Evolutionary conservation across 2,888 invertebrate genomes (phyloP), one percentile per base, ranked within the genome.

Genomic region (Ceratothoa steindachneri): DNA sequence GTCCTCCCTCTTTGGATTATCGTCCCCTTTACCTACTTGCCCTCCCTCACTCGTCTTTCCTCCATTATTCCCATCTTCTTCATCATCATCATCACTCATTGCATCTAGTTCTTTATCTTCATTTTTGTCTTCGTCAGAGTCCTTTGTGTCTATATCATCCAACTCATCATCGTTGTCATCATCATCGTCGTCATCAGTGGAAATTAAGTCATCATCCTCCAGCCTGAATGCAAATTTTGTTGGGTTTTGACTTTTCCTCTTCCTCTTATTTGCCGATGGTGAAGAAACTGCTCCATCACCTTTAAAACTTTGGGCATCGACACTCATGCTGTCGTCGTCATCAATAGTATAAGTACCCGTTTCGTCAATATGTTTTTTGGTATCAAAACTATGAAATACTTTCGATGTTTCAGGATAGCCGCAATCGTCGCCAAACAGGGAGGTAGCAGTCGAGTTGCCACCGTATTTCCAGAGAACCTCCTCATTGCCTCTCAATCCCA

Each of bases 201-300:
- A 86, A 71, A 88, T 87, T 64, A 88, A 87, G 68, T 86, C 85
- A 30, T 83, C 83, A 77, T 83, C 82, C 51, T 81, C 81, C 29
- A 77, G 70, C 29, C 88, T 86, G 52, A 85, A 83, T n/a, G 92
- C 89, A 83, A 93, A 90, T 79, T 92, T 88, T 0, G 91, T 93
- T 0, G 95, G 95, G 83, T 95, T 94, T 81, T 92, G 90, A 81
- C 90, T 93, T 85, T 95, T 95, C 30, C 95, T 87, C 84, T 95
- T 95, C 72, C 93, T 87, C 82, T 88, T 89, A 30, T 76, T 80
- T 19, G 73, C 65, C 24, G 77, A 79, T 1, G 84, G 85, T 41
- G 75, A 86, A 83, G 73, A 88, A 88, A 80, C 88, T 87, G 77
- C 88, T 87, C 29, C 87, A 66, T 87, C 85, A 15, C 79, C 77